These are phyloP conservation scores for Leuctra nigra DNA, from an alignment of 2,888 invertebrate species.

Conservation along the genomic window DNA sequence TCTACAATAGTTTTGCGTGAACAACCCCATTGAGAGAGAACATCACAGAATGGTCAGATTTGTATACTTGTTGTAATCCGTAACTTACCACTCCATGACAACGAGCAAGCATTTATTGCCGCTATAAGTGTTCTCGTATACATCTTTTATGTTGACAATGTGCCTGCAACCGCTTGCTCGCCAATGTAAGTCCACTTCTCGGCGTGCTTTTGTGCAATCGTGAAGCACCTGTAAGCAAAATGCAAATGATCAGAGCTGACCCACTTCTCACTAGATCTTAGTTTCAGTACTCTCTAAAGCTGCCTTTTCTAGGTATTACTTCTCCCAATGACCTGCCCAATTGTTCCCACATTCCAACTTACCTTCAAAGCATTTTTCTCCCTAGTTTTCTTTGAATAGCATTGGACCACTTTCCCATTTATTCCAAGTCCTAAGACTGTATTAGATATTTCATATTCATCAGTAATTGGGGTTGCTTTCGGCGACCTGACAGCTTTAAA, in stretches of 20 bases:
- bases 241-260: neutral
- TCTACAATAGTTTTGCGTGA: too few relatives aligned
- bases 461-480: conserved; percentile 75
- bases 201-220: conserved; percentile 85
- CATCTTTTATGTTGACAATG: conserved; percentile 88
- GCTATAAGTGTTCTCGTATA: conserved; percentile 94
- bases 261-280: neutral
- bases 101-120: conserved; percentile 88
- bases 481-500: conserved; percentile 38
- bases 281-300: neutral
- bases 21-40: too few relatives aligned
- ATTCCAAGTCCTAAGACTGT: conserved; percentile 94
- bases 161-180: conserved; percentile 83
- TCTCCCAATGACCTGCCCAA: too few relatives aligned
- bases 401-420: conserved; percentile 98
- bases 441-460: conserved; percentile 88
- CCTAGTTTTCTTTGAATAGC: conserved; percentile 67
- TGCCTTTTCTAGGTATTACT: too few relatives aligned
- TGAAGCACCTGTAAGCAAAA: conserved; percentile 65
- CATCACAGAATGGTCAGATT: too few relatives aligned
- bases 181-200: conserved; percentile 96
- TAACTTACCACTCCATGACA: conserved; percentile 92
- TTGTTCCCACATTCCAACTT: too few relatives aligned
- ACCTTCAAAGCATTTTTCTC: conserved; percentile 91
- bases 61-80: too few relatives aligned